phyloP scores from a whole-genome alignment of 2,113 vertebrate species.

The Psophia crepitans region DNA sequence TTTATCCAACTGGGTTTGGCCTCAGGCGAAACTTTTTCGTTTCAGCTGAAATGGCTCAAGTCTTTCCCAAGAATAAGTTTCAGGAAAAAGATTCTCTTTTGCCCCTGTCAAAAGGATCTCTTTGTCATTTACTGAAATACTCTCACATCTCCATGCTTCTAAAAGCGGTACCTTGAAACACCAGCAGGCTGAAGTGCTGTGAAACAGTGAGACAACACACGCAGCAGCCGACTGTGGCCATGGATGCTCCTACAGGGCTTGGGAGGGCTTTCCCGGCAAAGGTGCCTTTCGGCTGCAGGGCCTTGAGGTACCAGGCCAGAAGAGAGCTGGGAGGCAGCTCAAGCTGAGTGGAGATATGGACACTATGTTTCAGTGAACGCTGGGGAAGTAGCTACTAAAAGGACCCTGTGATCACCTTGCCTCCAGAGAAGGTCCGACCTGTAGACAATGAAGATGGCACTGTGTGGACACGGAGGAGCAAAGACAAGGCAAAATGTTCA shows the following conservation, averaged over 20 bases:
- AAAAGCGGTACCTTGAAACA: constrained; percentile 15
- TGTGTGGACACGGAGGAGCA: not conserved
- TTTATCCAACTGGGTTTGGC: constrained; percentile 18
- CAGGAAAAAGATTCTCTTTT: not conserved
- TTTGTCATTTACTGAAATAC: not conserved
- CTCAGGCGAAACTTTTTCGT: constrained; percentile 12
- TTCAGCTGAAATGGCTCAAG: constrained; percentile 16
- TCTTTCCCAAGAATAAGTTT: not conserved
- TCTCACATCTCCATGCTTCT: not conserved
- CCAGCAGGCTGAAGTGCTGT: not conserved
- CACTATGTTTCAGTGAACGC: not conserved
- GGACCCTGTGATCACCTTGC: not conserved
- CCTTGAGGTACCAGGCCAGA: not conserved
- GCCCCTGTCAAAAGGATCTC: not conserved
- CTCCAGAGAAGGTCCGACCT: not conserved
- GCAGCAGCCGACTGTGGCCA: not conserved
- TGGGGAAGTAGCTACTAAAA: not conserved
- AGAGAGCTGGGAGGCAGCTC: not conserved
- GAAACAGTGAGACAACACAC: not conserved
- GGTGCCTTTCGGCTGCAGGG: not conserved
- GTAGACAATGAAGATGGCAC: not conserved
- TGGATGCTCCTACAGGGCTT: not conserved
- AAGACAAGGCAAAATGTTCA: not conserved
- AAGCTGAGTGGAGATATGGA: not conserved
- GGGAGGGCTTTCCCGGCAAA: not conserved